These are phyloP conservation scores for Catonia carolina DNA, from an alignment of 2,888 invertebrate genomes.

Conservation along the genomic window DNA sequence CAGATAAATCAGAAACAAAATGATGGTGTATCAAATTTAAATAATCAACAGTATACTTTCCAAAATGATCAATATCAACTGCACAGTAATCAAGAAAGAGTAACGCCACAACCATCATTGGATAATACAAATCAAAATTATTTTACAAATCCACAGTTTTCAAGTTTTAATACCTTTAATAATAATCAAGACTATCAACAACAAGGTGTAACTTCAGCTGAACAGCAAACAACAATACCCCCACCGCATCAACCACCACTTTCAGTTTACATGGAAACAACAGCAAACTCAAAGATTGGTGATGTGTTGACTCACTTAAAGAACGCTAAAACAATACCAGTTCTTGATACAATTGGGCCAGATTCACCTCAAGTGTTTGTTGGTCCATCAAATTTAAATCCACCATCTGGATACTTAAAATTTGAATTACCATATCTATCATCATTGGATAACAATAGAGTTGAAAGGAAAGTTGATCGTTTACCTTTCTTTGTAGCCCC, in stretches of 20 bases:
- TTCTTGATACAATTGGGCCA: slow-evolving; percentile 64
- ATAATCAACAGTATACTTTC: too few relatives aligned
- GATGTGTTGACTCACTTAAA: slow-evolving; percentile 65
- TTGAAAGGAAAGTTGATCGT: slow-evolving; percentile 64
- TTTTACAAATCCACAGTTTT: too few relatives aligned
- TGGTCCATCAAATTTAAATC: slow-evolving; percentile 65
- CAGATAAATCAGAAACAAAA: too few relatives aligned
- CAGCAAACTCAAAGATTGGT: slow-evolving; percentile 52
- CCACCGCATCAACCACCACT: slow-evolving; percentile 75
- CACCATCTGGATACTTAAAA: slow-evolving; percentile 66
- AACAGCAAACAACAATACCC: slow-evolving; percentile 31
- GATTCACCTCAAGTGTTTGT: slow-evolving; percentile 67
- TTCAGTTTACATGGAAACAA: slow-evolving; percentile 64
- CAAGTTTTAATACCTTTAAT: too few relatives aligned
- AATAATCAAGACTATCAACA: too few relatives aligned
- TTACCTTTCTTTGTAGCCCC: slow-evolving; percentile 82
- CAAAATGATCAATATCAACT: background rate
- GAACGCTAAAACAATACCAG: slow-evolving; percentile 65
- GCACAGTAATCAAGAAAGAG: background rate
- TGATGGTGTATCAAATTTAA: too few relatives aligned
- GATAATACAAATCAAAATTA: too few relatives aligned
- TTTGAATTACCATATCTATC: slow-evolving; percentile 79
- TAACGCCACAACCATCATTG: background rate
- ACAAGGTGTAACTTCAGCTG: too few relatives aligned
- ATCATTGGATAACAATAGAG: slow-evolving; percentile 57